Percentiles rank a stretch among this genome's conserved stretches.
These are phyloP conservation scores for Sminthurides bifidus DNA, from an alignment of 1,140 invertebrate species.

Conservation along the genomic window DNA sequence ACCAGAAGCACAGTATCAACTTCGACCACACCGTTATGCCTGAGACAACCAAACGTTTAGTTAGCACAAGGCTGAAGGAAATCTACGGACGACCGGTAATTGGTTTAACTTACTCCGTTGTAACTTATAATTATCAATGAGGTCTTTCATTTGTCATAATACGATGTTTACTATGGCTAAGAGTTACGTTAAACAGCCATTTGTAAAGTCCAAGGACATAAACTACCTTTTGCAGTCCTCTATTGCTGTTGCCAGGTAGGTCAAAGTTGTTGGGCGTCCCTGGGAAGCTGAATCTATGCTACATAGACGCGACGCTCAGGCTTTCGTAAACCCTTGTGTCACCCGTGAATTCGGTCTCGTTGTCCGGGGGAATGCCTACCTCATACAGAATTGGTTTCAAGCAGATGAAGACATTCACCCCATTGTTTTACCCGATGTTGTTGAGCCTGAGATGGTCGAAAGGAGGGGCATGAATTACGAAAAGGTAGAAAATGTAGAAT, in stretches of 20 bases:
- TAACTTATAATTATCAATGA: not conserved
- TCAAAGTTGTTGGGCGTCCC: not conserved
- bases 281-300: not conserved
- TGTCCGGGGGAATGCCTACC: not conserved
- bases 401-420: not conserved
- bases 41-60: not conserved
- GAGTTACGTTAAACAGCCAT: not conserved
- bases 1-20: not conserved
- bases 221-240: not conserved
- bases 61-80: not conserved
- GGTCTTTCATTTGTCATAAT: not conserved
- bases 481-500: not conserved
- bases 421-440: not conserved
- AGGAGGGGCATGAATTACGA: not conserved
- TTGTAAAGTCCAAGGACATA: not conserved
- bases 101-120: not conserved
- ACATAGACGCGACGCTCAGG: not conserved
- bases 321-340: slow-evolving; percentile 1
- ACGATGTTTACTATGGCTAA: not conserved
- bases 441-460: not conserved
- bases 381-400: not conserved
- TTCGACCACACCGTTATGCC: not conserved
- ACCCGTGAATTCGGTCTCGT: not conserved
- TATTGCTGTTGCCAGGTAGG: not conserved
- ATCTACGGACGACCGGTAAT: slow-evolving; percentile 5